A percentile compares a stretch with the other conserved stretches of the same genome.
These are phyloP conservation scores for Alethe castanea DNA, from an alignment of 2,113 vertebrate species.

Conservation along the genomic window DNA sequence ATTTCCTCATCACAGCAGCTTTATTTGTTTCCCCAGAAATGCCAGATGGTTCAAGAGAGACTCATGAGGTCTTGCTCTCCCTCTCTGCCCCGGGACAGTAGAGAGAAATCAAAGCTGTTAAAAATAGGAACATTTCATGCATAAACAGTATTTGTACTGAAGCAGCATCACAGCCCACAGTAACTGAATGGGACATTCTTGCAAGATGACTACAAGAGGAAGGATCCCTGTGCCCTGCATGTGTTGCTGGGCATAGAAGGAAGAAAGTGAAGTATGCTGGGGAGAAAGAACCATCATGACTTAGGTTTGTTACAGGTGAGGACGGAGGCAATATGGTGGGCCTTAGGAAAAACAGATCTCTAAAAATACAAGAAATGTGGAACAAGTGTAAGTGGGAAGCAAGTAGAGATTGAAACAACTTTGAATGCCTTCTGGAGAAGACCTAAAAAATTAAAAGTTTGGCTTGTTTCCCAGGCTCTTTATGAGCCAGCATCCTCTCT, in stretches of 20 bases:
- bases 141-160: neutral
- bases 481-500: neutral
- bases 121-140: neutral
- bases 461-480: conserved; percentile 1
- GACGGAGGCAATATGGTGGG: neutral
- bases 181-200: rapidly evolving
- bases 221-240: neutral
- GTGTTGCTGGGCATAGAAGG: neutral
- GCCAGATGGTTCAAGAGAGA: neutral
- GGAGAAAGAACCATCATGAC: neutral
- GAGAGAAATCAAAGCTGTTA: neutral
- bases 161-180: neutral
- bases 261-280: neutral
- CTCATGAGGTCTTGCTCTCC: neutral
- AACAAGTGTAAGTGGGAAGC: neutral
- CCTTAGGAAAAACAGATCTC: neutral
- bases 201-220: neutral
- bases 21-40: neutral
- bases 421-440: conserved; percentile 31
- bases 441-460: neutral
- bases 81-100: neutral
- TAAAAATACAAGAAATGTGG: neutral
- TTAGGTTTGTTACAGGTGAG: neutral
- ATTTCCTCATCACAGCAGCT: neutral
- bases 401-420: neutral